Percentiles rank a stretch among this genome's conserved stretches.
Conservation (phyloP, 2,797 vertebrate genomes). For the Peromyscus eremicus region DNA sequence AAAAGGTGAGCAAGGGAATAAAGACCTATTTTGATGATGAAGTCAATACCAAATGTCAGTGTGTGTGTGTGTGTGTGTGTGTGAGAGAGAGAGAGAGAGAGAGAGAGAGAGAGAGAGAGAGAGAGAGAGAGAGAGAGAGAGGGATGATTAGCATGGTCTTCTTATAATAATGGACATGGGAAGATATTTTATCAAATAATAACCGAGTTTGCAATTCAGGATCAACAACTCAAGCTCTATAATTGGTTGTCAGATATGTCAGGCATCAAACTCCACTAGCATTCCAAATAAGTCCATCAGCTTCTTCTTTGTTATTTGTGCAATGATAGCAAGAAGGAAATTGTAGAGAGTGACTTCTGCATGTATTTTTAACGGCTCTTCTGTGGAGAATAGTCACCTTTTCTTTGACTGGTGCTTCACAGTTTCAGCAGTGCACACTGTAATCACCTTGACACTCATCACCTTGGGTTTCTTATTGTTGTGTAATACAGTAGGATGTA, state of each 20-base stretch:
- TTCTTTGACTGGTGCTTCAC: slow-evolving; percentile 50
- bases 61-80: background rate
- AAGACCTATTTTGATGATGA: background rate
- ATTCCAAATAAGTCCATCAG: slow-evolving; percentile 43
- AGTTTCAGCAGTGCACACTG: slow-evolving; percentile 58
- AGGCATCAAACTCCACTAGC: slow-evolving; percentile 9
- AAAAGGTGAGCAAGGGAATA: background rate
- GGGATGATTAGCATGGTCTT: background rate
- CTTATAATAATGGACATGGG: slow-evolving; percentile 17
- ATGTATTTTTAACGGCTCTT: slow-evolving; percentile 69
- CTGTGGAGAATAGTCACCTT: slow-evolving; percentile 50
- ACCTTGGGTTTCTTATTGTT: slow-evolving; percentile 37
- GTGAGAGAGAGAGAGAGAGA: too few relatives aligned
- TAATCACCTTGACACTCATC: slow-evolving; percentile 48
- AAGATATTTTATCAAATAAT: slow-evolving; percentile 67
- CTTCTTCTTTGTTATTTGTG: slow-evolving; percentile 72
- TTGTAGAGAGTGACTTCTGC: background rate
- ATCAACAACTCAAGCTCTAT: slow-evolving; percentile 64
- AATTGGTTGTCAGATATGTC: slow-evolving; percentile 74
- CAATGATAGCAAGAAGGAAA: slow-evolving; percentile 59
- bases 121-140: too few relatives aligned
- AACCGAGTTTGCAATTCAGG: slow-evolving; percentile 59
- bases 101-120: too few relatives aligned
- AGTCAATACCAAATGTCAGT: background rate
- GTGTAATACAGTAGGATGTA: slow-evolving; percentile 50